Conservation (phyloP, 2,888 invertebrate species). For the Bembecia ichneumoniformis region DNA sequence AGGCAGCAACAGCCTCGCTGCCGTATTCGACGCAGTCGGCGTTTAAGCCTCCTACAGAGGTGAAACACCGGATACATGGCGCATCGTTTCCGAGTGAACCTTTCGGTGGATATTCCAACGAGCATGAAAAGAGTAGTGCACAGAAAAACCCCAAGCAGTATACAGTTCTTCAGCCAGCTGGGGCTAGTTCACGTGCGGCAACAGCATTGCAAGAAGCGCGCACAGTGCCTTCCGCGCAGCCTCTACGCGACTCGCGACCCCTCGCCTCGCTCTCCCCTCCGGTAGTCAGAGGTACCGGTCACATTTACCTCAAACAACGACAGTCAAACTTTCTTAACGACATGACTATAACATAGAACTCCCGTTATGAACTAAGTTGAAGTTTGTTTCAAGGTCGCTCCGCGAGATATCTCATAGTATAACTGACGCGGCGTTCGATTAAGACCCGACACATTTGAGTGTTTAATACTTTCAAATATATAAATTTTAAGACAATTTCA, state of each 20-base stretch:
- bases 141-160: conserved; percentile 81
- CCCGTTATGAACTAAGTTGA: conserved; percentile 52
- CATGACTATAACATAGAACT: conserved; percentile 55
- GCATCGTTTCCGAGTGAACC: conserved; percentile 75
- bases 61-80: conserved; percentile 67
- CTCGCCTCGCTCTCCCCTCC: conserved; percentile 79
- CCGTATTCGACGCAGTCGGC: conserved; percentile 85
- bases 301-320: conserved; percentile 29
- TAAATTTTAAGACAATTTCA: too few species aligned
- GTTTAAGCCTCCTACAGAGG: conserved; percentile 82
- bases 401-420: conserved; percentile 42
- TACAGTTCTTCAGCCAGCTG: conserved; percentile 88
- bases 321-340: conserved; percentile 64
- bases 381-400: conserved; percentile 65
- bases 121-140: conserved; percentile 50
- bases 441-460: neutral
- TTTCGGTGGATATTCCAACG: conserved; percentile 80
- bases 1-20: conserved; percentile 67
- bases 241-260: conserved; percentile 60
- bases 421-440: conserved; percentile 24
- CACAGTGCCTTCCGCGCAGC: conserved; percentile 63
- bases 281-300: conserved; percentile 79
- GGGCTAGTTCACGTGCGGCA: conserved; percentile 84
- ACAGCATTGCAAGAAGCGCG: conserved; percentile 84
- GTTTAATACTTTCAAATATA: too few species aligned